phyloP scores from a whole-genome alignment of 2,888 invertebrate genomes.

The Meiosimyza platycephala region DNA sequence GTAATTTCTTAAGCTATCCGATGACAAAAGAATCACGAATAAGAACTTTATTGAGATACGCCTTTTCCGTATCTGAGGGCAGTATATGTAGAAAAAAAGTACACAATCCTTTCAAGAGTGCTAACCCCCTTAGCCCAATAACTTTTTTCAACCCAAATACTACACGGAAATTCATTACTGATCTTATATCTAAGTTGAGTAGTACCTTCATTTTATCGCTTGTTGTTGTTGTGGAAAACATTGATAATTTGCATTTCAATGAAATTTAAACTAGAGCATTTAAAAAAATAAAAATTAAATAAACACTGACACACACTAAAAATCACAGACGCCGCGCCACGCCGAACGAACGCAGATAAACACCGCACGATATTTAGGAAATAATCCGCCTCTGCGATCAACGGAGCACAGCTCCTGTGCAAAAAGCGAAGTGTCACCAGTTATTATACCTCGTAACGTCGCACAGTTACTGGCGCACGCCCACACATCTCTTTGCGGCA shows the following conservation, averaged over 20 bases:
- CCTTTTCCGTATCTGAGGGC: too few relatives aligned
- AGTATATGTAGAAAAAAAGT: too few relatives aligned
- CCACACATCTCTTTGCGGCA: not conserved
- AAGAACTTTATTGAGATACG: too few relatives aligned
- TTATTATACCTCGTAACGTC: not conserved
- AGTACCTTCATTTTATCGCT: constrained; percentile 56
- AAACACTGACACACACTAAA: constrained; percentile 22
- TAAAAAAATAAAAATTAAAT: constrained; percentile 26
- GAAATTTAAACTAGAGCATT: not conserved
- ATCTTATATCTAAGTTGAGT: not conserved
- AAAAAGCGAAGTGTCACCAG: not conserved
- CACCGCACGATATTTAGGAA: not conserved
- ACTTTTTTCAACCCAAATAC: too few relatives aligned
- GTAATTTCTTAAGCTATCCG: too few relatives aligned
- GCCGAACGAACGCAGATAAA: not conserved
- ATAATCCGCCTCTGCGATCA: not conserved
- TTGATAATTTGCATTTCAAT: constrained; percentile 45
- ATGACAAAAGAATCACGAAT: too few relatives aligned
- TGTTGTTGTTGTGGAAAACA: constrained; percentile 56
- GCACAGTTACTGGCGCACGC: not conserved
- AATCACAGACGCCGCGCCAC: not conserved
- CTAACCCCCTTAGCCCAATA: too few relatives aligned
- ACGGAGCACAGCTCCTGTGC: not conserved
- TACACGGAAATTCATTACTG: too few relatives aligned
- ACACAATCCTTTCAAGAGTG: too few relatives aligned